A percentile compares a stretch with the other conserved stretches of the same genome.
Evolutionary conservation across 1,140 invertebrate genomes (phyloP).

Genomic region (Paramacrobiotus metropolitanus): DNA sequence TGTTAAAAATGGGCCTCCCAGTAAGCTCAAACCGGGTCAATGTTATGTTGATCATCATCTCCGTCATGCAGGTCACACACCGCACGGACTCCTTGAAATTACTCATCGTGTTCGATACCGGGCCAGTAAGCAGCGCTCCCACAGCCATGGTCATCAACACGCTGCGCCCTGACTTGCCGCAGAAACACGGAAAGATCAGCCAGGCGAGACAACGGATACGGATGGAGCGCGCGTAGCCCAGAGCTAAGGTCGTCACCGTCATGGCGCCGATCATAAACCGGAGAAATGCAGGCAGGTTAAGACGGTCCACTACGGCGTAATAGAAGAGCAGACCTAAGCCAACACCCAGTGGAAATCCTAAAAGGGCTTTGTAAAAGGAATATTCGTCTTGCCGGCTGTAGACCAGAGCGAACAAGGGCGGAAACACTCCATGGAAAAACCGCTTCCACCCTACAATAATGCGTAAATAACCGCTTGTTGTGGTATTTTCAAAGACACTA

Average conservation of each 20-base stretch:
- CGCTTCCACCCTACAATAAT: not conserved
- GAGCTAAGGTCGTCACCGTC: slow-evolving; percentile 11
- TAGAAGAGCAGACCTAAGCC: not conserved
- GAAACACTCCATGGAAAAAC: not conserved
- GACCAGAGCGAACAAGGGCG: not conserved
- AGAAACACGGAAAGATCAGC: slow-evolving; percentile 16
- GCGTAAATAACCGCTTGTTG: no score
- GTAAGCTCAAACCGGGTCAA: slow-evolving; percentile 13
- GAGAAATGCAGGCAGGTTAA: slow-evolving; percentile 10
- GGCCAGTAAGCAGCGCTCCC: slow-evolving; percentile 15
- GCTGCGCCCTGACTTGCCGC: slow-evolving; percentile 16
- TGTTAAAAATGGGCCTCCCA: slow-evolving; percentile 13
- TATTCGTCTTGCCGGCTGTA: not conserved
- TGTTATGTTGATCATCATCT: slow-evolving; percentile 16
- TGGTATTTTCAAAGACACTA: not conserved
- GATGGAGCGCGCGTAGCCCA: slow-evolving; percentile 15
- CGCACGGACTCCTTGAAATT: slow-evolving; percentile 14
- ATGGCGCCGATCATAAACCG: slow-evolving; percentile 11
- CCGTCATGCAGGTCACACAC: slow-evolving; percentile 14
- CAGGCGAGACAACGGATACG: slow-evolving; percentile 15
- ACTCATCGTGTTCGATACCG: slow-evolving; percentile 9
- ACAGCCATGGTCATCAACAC: slow-evolving; percentile 17
- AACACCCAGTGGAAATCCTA: not conserved
- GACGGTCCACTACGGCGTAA: slow-evolving; percentile 9
- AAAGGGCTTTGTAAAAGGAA: not conserved